A percentile compares a stretch with the other conserved stretches of the same genome.
These are phyloP conservation scores for Xylota sylvarum DNA, from an alignment of 2,888 invertebrate genomes.

Conservation along the genomic window DNA sequence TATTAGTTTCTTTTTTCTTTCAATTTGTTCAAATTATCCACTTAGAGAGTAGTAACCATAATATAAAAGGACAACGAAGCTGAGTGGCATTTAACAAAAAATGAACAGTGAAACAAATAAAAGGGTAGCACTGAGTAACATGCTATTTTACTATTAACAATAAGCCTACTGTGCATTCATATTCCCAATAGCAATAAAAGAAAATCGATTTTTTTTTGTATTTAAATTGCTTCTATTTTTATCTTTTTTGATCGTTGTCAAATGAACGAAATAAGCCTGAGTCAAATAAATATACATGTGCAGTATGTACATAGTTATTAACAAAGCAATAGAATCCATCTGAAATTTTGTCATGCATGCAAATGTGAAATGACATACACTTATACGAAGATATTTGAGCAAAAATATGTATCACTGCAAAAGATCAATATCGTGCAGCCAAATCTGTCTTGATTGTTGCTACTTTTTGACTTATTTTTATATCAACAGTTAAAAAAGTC, in stretches of 20 bases:
- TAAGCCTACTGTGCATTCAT: constrained; percentile 5
- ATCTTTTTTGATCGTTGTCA: neutral
- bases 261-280: no score
- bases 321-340: no score
- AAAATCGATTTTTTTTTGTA: neutral
- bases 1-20: constrained; percentile 5
- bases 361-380: no score
- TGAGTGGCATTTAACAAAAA: constrained; percentile 30
- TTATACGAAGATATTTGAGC: no score
- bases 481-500: no score
- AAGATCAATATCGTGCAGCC: no score
- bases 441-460: no score
- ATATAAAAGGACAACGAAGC: constrained; percentile 44
- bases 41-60: constrained; percentile 6
- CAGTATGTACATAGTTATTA: no score
- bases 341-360: no score
- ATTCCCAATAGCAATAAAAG: neutral
- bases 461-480: no score
- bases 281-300: no score
- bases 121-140: constrained; percentile 6
- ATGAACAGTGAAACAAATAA: constrained; percentile 37
- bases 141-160: constrained; percentile 29
- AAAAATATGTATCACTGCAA: no score
- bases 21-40: constrained; percentile 56
- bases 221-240: neutral